Evolutionary conservation across 92 coral and sea anemone species (phyloP).

Genomic region (Heliopora coerulea): DNA sequence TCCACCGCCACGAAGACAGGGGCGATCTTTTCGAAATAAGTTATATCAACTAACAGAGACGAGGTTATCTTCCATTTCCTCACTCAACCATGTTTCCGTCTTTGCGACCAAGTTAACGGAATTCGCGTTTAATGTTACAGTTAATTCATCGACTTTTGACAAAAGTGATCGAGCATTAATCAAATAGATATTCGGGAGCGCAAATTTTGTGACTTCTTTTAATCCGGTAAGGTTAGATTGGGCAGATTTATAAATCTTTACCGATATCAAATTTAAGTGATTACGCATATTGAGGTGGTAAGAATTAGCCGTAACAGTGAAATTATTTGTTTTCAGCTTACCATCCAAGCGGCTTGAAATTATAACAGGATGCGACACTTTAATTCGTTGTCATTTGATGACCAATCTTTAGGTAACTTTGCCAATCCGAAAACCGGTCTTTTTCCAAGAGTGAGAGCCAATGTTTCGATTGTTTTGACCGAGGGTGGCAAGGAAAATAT

Average conservation of each 20-base stretch:
- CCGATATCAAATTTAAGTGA: neutral
- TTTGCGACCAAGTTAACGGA: conserved; percentile 43
- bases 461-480: too few species aligned
- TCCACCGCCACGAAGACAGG: conserved; percentile 40
- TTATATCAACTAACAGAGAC: conserved; percentile 43
- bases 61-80: conserved; percentile 42
- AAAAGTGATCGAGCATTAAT: conserved; percentile 43
- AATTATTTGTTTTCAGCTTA: too few species aligned
- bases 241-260: neutral
- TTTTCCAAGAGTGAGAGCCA: too few species aligned
- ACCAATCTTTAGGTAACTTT: too few species aligned
- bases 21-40: conserved; percentile 41
- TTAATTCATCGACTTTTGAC: conserved; percentile 41
- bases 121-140: conserved; percentile 18
- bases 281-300: too few species aligned
- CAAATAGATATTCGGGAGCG: conserved; percentile 33
- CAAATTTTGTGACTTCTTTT: conserved; percentile 1
- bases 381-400: too few species aligned
- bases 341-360: too few species aligned
- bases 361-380: too few species aligned
- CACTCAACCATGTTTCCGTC: conserved; percentile 51
- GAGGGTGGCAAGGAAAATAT: too few species aligned
- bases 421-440: too few species aligned
- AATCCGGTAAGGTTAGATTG: neutral
- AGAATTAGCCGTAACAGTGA: too few species aligned